phyloP scores from a whole-genome alignment of 2,113 vertebrate species.

The Sapajus apella region DNA sequence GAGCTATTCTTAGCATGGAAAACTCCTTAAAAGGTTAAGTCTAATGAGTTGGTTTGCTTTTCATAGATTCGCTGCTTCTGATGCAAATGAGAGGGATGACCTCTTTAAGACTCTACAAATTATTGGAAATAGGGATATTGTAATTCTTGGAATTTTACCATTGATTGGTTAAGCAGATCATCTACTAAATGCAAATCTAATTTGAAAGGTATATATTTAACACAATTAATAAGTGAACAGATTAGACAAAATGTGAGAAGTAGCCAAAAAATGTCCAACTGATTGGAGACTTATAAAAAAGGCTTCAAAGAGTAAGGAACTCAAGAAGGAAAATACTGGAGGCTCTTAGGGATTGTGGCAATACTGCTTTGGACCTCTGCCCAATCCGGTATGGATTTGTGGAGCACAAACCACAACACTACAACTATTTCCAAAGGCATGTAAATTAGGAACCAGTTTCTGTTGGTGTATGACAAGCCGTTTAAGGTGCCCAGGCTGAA shows the following conservation, averaged over 20 bases:
- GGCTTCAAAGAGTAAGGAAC: not conserved
- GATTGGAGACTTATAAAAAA: constrained; percentile 45
- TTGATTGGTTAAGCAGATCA: constrained; percentile 75
- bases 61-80: constrained; percentile 61
- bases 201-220: constrained; percentile 58
- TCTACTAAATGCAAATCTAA: constrained; percentile 66
- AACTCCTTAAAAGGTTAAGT: constrained; percentile 76
- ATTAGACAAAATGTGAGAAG: constrained; percentile 65
- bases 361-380: not conserved
- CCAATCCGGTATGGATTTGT: constrained; percentile 1
- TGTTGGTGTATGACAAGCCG: not conserved
- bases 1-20: constrained; percentile 74
- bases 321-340: not conserved
- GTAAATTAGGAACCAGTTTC: not conserved
- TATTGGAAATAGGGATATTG: constrained; percentile 73
- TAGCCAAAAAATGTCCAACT: constrained; percentile 1
- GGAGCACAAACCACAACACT: constrained; percentile 28
- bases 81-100: constrained; percentile 37
- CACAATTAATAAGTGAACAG: constrained; percentile 65
- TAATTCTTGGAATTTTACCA: constrained; percentile 75
- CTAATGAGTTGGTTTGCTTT: constrained; percentile 47
- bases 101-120: constrained; percentile 61
- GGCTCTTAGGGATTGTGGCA: not conserved
- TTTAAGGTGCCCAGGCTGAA: not conserved
- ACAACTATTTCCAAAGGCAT: constrained; percentile 23